Percentiles rank a stretch among this genome's conserved stretches.
phyloP scores from a whole-genome alignment of 2,888 invertebrate genomes.

The Allophyes oxyacanthae region DNA sequence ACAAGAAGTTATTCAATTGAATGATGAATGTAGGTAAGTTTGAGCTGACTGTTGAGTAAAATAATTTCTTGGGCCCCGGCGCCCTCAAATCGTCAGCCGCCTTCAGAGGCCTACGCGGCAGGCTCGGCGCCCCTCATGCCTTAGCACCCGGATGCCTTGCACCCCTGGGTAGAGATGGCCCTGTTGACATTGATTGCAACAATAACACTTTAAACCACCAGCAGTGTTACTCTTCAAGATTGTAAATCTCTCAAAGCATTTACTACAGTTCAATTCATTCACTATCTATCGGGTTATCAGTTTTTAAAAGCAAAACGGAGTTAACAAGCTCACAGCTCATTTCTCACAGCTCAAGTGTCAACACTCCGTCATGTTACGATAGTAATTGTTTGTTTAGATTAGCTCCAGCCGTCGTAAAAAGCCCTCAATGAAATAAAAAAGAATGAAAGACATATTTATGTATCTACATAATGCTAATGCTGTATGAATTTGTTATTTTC shows the following conservation, averaged over 20 bases:
- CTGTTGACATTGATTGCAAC: conserved; percentile 36
- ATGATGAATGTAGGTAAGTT: too few relatives aligned
- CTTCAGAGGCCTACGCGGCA: too few relatives aligned
- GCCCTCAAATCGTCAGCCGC: too few relatives aligned
- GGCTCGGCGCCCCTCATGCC: too few relatives aligned
- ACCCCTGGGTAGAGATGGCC: too few relatives aligned
- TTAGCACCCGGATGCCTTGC: too few relatives aligned
- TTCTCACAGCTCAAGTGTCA: conserved; percentile 51
- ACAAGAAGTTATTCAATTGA: too few relatives aligned
- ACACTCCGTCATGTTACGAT: conserved; percentile 20
- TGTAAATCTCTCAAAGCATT: conserved; percentile 29
- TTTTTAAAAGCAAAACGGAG: conserved; percentile 12
- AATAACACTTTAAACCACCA: conserved; percentile 25
- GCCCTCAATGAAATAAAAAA: conserved; percentile 36
- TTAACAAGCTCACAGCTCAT: conserved; percentile 30
- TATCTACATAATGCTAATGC: too few relatives aligned
- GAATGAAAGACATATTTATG: conserved; percentile 9
- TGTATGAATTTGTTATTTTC: too few relatives aligned
- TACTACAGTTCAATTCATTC: conserved; percentile 18
- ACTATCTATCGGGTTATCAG: conserved; percentile 1
- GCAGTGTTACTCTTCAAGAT: conserved; percentile 24
- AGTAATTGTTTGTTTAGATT: conserved; percentile 50
- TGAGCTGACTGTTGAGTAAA: too few relatives aligned
- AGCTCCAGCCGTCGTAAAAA: conserved; percentile 18
- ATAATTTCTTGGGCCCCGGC: too few relatives aligned